phyloP scores from a whole-genome alignment of 2,888 invertebrate genomes.

The Serripes groenlandicus region DNA sequence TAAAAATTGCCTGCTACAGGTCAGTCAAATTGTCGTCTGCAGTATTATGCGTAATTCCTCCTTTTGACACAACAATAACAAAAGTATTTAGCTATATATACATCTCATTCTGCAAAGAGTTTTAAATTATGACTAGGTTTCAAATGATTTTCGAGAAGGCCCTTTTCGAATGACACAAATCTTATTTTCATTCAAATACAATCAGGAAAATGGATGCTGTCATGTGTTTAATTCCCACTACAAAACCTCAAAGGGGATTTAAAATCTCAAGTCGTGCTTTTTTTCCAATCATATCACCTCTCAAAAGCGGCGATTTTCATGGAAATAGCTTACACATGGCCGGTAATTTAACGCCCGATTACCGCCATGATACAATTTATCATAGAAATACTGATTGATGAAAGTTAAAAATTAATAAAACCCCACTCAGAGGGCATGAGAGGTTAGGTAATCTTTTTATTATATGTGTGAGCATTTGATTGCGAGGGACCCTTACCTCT shows the following conservation, averaged over 20 bases:
- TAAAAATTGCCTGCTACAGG: too few species aligned
- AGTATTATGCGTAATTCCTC: not conserved
- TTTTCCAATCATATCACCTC: conserved; percentile 12
- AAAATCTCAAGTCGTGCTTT: conserved; percentile 20
- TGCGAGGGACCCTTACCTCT: too few species aligned
- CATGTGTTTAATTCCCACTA: conserved; percentile 9
- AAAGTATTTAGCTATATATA: not conserved
- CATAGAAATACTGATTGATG: conserved; percentile 22
- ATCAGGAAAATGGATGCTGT: conserved; percentile 7
- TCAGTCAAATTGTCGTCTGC: not conserved
- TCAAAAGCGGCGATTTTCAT: conserved; percentile 13
- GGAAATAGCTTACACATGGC: conserved; percentile 23
- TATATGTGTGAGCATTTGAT: conserved; percentile 8
- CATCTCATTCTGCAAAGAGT: too few species aligned
- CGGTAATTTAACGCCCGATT: conserved; percentile 16
- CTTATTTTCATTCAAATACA: conserved; percentile 2
- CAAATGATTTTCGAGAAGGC: too few species aligned
- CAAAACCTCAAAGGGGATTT: conserved; percentile 29
- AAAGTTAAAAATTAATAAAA: conserved; percentile 26
- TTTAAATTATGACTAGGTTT: too few species aligned
- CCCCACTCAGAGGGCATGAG: not conserved
- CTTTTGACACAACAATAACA: not conserved
- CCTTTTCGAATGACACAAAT: too few species aligned
- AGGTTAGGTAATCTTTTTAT: conserved; percentile 21
- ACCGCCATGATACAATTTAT: conserved; percentile 17